These are phyloP conservation scores for Cyprinodon tularosa DNA, from an alignment of 2,113 vertebrate genomes.

Conservation along the genomic window DNA sequence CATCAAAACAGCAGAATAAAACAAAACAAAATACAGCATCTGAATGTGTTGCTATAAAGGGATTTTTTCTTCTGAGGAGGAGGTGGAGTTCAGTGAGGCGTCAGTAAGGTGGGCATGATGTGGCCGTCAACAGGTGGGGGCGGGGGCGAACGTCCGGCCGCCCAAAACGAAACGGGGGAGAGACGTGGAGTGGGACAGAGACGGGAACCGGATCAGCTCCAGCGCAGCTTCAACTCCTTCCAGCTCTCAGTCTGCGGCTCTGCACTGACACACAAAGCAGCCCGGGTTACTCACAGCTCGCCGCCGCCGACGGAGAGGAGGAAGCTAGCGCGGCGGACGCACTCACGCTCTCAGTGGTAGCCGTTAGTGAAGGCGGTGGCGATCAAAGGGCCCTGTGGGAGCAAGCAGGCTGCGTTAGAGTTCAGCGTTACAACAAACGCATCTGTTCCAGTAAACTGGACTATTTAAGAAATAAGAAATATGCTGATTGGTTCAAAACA, in stretches of 20 bases:
- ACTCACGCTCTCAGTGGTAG: conserved; percentile 89
- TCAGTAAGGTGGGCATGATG: conserved; percentile 70
- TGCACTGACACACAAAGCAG: conserved; percentile 38
- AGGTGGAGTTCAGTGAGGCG: conserved; percentile 82
- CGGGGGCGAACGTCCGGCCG: conserved; percentile 57
- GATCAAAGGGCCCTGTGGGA: conserved; percentile 94
- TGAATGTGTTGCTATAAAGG: conserved; percentile 53
- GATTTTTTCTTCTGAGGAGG: conserved; percentile 26
- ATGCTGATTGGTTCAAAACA: neutral
- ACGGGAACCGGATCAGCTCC: conserved; percentile 68
- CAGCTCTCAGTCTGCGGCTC: conserved; percentile 65
- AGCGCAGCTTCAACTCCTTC: conserved; percentile 69
- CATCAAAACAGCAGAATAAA: conserved; percentile 68
- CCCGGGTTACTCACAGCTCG: conserved; percentile 29
- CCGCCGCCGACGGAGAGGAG: neutral
- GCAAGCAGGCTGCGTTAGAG: conserved; percentile 31
- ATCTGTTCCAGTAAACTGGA: neutral
- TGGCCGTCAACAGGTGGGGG: conserved; percentile 69
- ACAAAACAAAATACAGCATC: conserved; percentile 71
- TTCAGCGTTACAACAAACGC: neutral
- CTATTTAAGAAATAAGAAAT: conserved; percentile 2
- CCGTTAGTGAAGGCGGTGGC: conserved; percentile 99
- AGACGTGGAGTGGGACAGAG: conserved; percentile 77
- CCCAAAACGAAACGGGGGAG: conserved; percentile 53
- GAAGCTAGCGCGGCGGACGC: neutral